Evolutionary conservation across 2,888 invertebrate species (phyloP).

Genomic region (Napeogenes inachia): DNA sequence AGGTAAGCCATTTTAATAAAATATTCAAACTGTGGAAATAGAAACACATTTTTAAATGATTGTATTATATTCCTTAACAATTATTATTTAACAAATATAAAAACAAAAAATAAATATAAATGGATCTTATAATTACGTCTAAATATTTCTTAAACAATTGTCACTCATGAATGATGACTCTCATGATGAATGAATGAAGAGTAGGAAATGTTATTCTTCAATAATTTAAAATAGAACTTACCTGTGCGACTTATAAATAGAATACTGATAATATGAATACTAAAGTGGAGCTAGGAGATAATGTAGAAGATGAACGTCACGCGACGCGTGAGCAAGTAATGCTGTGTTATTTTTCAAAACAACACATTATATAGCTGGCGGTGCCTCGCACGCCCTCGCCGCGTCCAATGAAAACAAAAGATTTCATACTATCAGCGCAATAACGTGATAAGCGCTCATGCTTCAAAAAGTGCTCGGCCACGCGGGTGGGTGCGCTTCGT

Average conservation of each 20-base stretch:
- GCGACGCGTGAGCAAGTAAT: conserved; percentile 45
- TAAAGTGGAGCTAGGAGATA: conserved; percentile 25
- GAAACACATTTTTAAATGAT: background rate
- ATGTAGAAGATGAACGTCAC: conserved; percentile 35
- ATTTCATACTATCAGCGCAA: conserved; percentile 35
- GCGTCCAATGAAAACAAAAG: conserved; percentile 60
- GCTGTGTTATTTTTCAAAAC: conserved; percentile 37
- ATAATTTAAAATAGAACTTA: conserved; percentile 6
- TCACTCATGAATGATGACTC: too few species aligned
- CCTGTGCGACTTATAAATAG: conserved; percentile 17
- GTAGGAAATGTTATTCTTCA: background rate
- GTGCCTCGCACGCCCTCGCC: conserved; percentile 63
- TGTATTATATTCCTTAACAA: too few species aligned
- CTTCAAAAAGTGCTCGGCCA: conserved; percentile 52
- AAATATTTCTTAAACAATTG: too few species aligned
- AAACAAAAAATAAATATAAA: too few species aligned
- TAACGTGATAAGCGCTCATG: conserved; percentile 45
- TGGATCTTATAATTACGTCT: too few species aligned
- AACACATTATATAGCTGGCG: conserved; percentile 57
- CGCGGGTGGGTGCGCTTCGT: conserved; percentile 46
- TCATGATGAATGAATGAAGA: too few species aligned
- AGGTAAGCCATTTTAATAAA: conserved; percentile 68
- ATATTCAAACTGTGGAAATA: conserved; percentile 37
- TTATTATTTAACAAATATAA: too few species aligned
- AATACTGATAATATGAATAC: conserved; percentile 18